phyloP scores from a whole-genome alignment of 2,113 vertebrate species.

The Nibea coibor region DNA sequence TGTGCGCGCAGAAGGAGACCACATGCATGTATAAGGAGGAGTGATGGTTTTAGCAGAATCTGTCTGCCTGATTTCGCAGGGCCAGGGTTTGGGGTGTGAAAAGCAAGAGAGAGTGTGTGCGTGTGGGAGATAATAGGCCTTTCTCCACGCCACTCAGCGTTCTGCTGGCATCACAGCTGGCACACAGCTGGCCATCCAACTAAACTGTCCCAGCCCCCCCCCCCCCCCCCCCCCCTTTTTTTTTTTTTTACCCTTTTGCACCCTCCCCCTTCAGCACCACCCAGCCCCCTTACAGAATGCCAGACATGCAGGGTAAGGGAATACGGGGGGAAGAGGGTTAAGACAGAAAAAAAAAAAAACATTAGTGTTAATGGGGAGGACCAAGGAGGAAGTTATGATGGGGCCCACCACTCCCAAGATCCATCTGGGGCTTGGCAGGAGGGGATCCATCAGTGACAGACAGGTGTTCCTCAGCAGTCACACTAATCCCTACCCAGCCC shows the following conservation, averaged over 20 bases:
- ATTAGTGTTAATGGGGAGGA: conserved; percentile 77
- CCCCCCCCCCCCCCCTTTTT: no score
- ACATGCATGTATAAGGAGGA: conserved; percentile 63
- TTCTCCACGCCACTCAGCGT: conserved; percentile 76
- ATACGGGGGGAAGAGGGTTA: conserved; percentile 72
- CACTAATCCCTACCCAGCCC: conserved; percentile 68
- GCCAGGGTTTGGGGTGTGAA: conserved; percentile 66
- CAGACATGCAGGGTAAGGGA: conserved; percentile 82
- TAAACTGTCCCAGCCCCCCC: conserved; percentile 45
- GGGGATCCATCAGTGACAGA: conserved; percentile 79
- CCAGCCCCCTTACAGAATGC: conserved; percentile 69
- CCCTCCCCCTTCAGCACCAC: conserved; percentile 33
- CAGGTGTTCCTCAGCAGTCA: conserved; percentile 80
- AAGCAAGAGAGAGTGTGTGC: conserved; percentile 68
- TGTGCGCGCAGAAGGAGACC: conserved; percentile 54
- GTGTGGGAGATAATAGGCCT: conserved; percentile 79
- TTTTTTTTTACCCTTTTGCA: conserved; percentile 9
- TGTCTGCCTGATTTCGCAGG: conserved; percentile 74
- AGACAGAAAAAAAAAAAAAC: conserved; percentile 67
- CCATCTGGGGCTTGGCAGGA: conserved; percentile 68
- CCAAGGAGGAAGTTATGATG: conserved; percentile 72
- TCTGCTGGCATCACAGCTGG: conserved; percentile 81
- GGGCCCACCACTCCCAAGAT: conserved; percentile 59
- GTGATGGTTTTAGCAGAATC: conserved; percentile 75
- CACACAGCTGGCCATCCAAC: conserved; percentile 78